Percentiles rank a stretch among this genome's conserved stretches.
phyloP scores from a whole-genome alignment of 1,140 invertebrate species.

The Homarus americanus region DNA sequence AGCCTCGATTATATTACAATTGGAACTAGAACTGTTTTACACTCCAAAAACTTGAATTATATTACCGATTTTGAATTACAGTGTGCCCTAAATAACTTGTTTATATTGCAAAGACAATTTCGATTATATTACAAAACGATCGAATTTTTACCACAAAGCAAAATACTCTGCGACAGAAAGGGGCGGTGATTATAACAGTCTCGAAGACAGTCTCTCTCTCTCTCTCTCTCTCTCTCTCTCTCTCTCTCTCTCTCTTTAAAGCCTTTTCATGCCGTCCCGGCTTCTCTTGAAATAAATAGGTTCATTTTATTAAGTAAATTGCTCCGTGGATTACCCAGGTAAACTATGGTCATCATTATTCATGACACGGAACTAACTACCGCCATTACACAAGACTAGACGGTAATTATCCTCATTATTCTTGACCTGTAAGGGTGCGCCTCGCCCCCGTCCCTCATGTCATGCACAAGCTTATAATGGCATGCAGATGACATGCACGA shows the following conservation, averaged over 20 bases:
- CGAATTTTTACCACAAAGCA: too few species aligned
- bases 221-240: too few species aligned
- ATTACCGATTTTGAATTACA: too few species aligned
- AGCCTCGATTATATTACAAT: too few species aligned
- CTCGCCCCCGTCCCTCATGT: neutral
- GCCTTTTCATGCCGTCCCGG: neutral
- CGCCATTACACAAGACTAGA: neutral
- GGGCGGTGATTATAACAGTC: too few species aligned
- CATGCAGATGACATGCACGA: neutral
- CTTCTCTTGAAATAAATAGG: neutral
- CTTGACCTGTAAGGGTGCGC: neutral
- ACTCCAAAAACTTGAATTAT: too few species aligned
- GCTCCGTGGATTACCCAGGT: neutral
- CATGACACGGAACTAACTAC: neutral
- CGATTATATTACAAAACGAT: too few species aligned
- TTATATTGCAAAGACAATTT: too few species aligned
- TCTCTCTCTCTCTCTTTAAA: neutral
- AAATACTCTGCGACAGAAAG: too few species aligned
- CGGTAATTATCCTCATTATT: neutral
- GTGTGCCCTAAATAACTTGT: too few species aligned
- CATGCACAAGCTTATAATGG: neutral
- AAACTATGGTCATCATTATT: neutral
- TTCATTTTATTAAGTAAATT: neutral
- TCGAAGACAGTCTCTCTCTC: too few species aligned
- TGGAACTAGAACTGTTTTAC: too few species aligned